Conservation (phyloP, 2,888 invertebrate species). For the Orthosia gothica region DNA sequence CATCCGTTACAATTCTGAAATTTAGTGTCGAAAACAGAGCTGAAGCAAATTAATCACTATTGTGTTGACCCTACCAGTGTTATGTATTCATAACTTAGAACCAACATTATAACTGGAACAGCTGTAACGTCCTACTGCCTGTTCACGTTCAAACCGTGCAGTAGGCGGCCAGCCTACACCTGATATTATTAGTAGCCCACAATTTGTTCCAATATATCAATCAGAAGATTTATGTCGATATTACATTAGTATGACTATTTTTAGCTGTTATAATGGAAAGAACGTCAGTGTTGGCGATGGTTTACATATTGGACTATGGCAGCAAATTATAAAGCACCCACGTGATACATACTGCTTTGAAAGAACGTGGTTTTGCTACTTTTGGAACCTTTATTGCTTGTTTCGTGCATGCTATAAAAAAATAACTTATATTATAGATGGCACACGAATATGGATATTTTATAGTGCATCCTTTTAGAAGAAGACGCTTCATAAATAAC, state of each 20-base stretch:
- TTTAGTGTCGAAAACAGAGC: background rate
- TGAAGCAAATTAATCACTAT: background rate
- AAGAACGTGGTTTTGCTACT: background rate
- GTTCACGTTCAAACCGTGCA: constrained; percentile 17
- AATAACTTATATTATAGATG: background rate
- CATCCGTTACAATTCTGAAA: background rate
- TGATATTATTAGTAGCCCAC: constrained; percentile 33
- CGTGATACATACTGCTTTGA: background rate
- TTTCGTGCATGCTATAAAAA: background rate
- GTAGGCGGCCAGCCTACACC: constrained; percentile 46
- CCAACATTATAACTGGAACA: constrained; percentile 17
- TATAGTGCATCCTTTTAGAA: no score
- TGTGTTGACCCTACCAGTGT: constrained; percentile 11
- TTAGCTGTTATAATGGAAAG: background rate
- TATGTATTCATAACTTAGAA: constrained; percentile 28
- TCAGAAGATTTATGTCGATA: constrained; percentile 38
- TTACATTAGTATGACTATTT: constrained; percentile 44
- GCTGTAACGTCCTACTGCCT: constrained; percentile 41
- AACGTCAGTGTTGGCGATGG: background rate
- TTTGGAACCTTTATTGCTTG: no score
- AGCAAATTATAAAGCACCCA: background rate
- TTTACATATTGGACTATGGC: background rate
- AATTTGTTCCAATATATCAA: constrained; percentile 33
- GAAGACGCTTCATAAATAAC: no score
- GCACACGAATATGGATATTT: background rate